These are phyloP conservation scores for Bos javanicus DNA, from an alignment of 2,113 vertebrate genomes.

Conservation along the genomic window DNA sequence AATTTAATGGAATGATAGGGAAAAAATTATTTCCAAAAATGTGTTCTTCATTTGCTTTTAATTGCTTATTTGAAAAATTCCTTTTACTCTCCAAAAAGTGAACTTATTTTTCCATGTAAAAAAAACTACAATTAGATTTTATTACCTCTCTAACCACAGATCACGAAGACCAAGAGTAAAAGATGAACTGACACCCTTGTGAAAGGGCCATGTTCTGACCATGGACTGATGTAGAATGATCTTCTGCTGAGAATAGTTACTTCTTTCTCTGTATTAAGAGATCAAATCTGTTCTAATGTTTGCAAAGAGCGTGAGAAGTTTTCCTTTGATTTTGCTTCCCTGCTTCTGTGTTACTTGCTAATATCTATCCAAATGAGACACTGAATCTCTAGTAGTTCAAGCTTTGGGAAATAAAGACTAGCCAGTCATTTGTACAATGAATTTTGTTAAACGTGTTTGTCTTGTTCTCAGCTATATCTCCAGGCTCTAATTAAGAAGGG, in stretches of 20 bases:
- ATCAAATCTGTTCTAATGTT: neutral
- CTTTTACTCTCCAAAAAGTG: neutral
- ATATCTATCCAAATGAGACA: neutral
- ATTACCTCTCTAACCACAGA: neutral
- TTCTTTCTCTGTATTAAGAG: neutral
- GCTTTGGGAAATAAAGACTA: neutral
- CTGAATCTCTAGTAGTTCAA: neutral
- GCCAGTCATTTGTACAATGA: neutral
- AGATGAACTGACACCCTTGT: neutral
- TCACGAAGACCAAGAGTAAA: neutral
- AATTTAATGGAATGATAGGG: neutral
- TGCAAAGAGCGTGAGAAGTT: neutral
- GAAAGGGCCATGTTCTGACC: neutral
- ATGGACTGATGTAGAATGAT: neutral
- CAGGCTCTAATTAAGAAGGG: neutral
- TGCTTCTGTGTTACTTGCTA: neutral
- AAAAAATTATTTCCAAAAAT: neutral
- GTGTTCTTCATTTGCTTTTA: neutral
- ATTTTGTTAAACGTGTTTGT: neutral
- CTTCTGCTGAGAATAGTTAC: neutral
- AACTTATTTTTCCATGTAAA: neutral
- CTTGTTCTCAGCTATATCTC: neutral
- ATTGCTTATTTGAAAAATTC: neutral
- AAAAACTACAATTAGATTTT: neutral
- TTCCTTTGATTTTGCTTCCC: neutral